Evolutionary conservation across 2,888 invertebrate genomes (phyloP).

Genomic region (Stenodema calcarata): DNA sequence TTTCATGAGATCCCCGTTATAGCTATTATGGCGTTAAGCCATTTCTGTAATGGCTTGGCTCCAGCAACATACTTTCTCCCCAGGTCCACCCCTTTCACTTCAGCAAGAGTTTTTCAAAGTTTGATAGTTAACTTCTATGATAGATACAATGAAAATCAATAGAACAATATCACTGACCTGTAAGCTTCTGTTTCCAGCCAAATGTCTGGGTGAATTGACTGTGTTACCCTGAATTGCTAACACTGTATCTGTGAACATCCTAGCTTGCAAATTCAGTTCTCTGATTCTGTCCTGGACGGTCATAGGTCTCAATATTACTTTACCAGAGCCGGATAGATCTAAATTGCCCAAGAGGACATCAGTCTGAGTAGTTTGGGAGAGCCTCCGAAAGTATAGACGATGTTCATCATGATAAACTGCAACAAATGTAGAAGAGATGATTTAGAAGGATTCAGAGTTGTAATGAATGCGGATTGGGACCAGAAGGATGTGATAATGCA

Average conservation of each 20-base stretch:
- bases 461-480: too few species aligned
- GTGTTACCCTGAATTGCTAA: conserved; percentile 61
- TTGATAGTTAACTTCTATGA: neutral
- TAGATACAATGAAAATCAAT: neutral
- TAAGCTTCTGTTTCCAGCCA: conserved; percentile 60
- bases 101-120: neutral
- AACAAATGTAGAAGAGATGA: neutral
- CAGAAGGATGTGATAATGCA: too few species aligned
- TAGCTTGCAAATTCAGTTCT: conserved; percentile 63
- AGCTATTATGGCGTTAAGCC: too few species aligned
- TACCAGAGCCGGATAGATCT: conserved; percentile 61
- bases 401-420: conserved; percentile 61
- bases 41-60: too few species aligned
- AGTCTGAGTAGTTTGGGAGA: conserved; percentile 64
- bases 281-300: conserved; percentile 63
- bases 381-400: conserved; percentile 61
- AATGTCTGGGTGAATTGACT: conserved; percentile 58
- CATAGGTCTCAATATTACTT: conserved; percentile 61
- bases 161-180: conserved; percentile 57
- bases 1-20: too few species aligned
- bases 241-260: conserved; percentile 64
- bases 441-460: too few species aligned
- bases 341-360: conserved; percentile 63
- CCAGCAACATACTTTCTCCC: too few species aligned
- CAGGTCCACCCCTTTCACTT: too few species aligned